These are phyloP conservation scores for Gambelia wislizenii DNA, from an alignment of 2,797 vertebrate species.

Conservation along the genomic window DNA sequence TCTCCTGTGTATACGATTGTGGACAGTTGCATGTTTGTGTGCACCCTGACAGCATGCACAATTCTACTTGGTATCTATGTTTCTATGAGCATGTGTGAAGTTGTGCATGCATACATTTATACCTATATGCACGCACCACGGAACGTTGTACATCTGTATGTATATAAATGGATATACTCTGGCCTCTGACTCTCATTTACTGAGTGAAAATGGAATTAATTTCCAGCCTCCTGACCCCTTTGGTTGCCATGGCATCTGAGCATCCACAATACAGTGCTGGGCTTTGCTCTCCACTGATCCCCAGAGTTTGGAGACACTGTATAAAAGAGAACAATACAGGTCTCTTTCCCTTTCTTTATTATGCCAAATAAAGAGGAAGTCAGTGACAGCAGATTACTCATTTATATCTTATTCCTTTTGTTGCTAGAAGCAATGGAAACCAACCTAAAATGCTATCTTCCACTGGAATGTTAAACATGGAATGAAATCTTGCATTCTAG, in stretches of 20 bases:
- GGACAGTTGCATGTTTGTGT: neutral
- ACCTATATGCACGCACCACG: constrained; percentile 11
- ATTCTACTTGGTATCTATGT: neutral
- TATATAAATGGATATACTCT: constrained; percentile 19
- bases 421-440: neutral
- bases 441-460: neutral
- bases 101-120: neutral
- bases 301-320: constrained; percentile 33
- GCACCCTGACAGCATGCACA: neutral
- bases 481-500: neutral
- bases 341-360: constrained; percentile 27
- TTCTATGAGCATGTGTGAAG: neutral
- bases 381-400: constrained; percentile 25
- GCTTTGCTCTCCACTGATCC: constrained; percentile 24
- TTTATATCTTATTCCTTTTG: constrained; percentile 5
- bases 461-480: neutral
- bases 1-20: neutral
- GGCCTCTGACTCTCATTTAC: constrained; percentile 28
- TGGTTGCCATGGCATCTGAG: constrained; percentile 40
- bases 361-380: constrained; percentile 12
- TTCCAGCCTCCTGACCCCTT: constrained; percentile 33
- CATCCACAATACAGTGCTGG: constrained; percentile 19
- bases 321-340: constrained; percentile 31
- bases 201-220: constrained; percentile 45
- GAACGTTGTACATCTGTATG: neutral